phyloP scores from a whole-genome alignment of 2,113 vertebrate genomes.

The Pachycephala philippinensis region DNA sequence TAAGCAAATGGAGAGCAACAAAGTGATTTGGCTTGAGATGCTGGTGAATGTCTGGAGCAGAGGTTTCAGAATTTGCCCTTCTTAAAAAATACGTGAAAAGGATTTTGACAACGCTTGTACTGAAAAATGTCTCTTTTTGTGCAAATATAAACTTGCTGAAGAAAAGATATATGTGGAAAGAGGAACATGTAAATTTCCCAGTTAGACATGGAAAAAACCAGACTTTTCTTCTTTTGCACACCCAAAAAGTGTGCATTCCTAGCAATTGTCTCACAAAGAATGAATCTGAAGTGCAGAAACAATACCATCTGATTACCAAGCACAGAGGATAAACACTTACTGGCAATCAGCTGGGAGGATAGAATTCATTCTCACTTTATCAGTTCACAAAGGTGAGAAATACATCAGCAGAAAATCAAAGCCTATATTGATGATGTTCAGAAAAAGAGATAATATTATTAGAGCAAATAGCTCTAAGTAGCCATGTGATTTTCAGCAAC shows the following conservation, averaged over 20 bases:
- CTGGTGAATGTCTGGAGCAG: not conserved
- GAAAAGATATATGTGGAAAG: not conserved
- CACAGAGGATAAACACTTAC: not conserved
- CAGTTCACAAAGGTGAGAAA: not conserved
- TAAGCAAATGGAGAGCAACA: not conserved
- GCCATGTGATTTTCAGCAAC: not conserved
- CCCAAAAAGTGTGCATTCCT: not conserved
- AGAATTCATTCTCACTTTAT: not conserved
- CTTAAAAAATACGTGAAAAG: not conserved
- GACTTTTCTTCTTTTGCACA: not conserved
- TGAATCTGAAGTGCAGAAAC: not conserved
- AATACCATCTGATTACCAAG: not conserved
- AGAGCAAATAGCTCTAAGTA: not conserved
- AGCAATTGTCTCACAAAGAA: not conserved
- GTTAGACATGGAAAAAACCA: not conserved
- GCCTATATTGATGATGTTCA: not conserved
- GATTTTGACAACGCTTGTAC: not conserved
- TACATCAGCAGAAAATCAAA: not conserved
- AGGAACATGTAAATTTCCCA: not conserved
- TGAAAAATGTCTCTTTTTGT: not conserved
- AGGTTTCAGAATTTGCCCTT: not conserved
- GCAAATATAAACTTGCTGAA: not conserved
- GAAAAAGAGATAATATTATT: not conserved
- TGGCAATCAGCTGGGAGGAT: not conserved
- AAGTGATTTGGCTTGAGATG: not conserved